Evolutionary conservation across 2,888 invertebrate species (phyloP).

Genomic region (Trilocha varians): DNA sequence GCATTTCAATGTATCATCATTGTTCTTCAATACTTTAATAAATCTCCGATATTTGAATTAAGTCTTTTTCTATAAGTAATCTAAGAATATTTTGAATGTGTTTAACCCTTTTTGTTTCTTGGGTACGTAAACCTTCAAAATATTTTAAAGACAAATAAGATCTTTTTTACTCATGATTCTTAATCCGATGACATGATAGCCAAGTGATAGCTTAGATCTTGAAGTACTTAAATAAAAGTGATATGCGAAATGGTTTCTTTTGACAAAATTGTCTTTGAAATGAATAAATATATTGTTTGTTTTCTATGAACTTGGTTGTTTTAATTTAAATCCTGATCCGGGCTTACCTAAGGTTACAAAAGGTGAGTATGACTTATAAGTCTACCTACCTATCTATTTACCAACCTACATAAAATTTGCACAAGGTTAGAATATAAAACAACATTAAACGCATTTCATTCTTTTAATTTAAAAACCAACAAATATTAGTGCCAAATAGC

Average conservation of each 20-base stretch:
- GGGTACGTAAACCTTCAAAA: no score
- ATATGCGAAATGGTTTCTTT: slow-evolving; percentile 36
- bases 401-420: no score
- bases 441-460: no score
- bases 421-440: no score
- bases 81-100: not conserved
- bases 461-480: no score
- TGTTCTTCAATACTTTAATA: no score
- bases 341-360: no score
- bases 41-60: no score
- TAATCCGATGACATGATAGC: slow-evolving; percentile 12
- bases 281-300: slow-evolving; percentile 54
- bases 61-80: no score
- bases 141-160: no score
- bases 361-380: no score
- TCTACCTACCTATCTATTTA: no score
- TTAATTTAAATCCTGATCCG: slow-evolving; percentile 14
- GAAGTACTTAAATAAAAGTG: slow-evolving; percentile 52
- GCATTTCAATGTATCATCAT: not conserved
- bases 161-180: not conserved
- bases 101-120: not conserved
- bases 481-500: not conserved
- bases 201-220: slow-evolving; percentile 31
- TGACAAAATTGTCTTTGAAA: slow-evolving; percentile 39
- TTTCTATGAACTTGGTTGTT: slow-evolving; percentile 22